Conservation (phyloP, 1,140 invertebrate species). For the Monochamus saltuarius region DNA sequence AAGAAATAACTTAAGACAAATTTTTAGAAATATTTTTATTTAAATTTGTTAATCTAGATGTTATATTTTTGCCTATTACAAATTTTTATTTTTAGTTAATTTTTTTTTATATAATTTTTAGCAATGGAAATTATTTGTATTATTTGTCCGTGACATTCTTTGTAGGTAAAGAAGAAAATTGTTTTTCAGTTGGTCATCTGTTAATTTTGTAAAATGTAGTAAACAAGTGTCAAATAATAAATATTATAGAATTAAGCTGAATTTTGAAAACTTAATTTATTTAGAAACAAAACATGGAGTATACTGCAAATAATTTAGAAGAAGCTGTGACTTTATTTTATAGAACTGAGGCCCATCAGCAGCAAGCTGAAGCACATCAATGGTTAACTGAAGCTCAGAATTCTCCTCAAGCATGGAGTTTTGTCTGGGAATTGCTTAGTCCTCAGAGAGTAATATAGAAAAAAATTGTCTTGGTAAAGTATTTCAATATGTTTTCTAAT, state of each 20-base stretch:
- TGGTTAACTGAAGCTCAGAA: slow-evolving; percentile 81
- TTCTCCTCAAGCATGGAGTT: slow-evolving; percentile 83
- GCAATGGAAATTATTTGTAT: no score
- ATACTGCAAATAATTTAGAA: slow-evolving; percentile 52
- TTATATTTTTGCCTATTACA: no score
- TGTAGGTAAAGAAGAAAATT: no score
- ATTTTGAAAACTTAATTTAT: not conserved
- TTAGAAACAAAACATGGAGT: slow-evolving; percentile 41
- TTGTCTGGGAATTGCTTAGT: slow-evolving; percentile 83
- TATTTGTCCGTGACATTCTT: no score
- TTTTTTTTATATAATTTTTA: no score
- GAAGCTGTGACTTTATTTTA: slow-evolving; percentile 58
- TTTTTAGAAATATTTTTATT: no score
- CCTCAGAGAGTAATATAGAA: slow-evolving; percentile 65
- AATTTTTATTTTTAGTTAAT: no score
- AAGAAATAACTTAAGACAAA: no score
- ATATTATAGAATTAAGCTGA: not conserved
- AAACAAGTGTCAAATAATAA: no score
- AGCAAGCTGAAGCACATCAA: slow-evolving; percentile 73
- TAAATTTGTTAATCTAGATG: no score
- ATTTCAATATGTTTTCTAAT: slow-evolving; percentile 22
- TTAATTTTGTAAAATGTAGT: no score
- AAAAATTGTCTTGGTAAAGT: not conserved
- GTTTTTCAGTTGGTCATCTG: no score
- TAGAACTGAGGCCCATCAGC: slow-evolving; percentile 54